Conservation (phyloP, 1,140 invertebrate species). For the Pseudomyrmex sp. region DNA sequence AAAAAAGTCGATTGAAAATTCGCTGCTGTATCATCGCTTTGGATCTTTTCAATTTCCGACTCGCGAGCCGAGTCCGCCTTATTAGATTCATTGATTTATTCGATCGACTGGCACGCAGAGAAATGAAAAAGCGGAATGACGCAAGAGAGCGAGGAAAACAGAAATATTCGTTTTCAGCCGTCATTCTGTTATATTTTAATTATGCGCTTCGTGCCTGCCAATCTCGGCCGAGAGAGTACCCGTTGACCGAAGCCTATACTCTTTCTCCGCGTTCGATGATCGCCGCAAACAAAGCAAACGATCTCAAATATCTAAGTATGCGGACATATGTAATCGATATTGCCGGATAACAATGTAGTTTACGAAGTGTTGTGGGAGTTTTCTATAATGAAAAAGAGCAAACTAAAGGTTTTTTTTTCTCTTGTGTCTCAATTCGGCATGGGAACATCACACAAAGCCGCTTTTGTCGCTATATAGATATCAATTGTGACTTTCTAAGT, state of each 20-base stretch:
- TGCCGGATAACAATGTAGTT: background rate
- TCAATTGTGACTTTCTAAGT: too few relatives aligned
- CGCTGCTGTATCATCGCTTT: slow-evolving; percentile 58
- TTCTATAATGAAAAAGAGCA: too few relatives aligned
- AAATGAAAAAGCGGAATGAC: slow-evolving; percentile 51
- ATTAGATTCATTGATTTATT: slow-evolving; percentile 70
- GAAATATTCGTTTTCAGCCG: slow-evolving; percentile 35
- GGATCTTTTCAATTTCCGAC: slow-evolving; percentile 71
- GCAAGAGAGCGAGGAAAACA: background rate
- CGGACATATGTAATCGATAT: background rate
- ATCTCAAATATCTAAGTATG: background rate
- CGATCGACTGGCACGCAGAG: slow-evolving; percentile 46
- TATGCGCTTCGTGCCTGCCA: slow-evolving; percentile 31
- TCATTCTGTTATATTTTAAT: slow-evolving; percentile 47
- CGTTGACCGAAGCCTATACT: background rate
- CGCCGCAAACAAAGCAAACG: background rate
- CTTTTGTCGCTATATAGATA: too few relatives aligned
- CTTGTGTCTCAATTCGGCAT: too few relatives aligned
- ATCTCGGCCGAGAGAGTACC: slow-evolving; percentile 3
- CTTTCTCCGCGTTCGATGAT: background rate
- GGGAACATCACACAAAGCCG: too few relatives aligned
- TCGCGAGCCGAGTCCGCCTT: slow-evolving; percentile 46
- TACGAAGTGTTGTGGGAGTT: too few relatives aligned
- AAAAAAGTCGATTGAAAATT: slow-evolving; percentile 66
- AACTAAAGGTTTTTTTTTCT: too few relatives aligned